phyloP scores from a whole-genome alignment of 1,140 invertebrate genomes.

The Zophobas morio region DNA sequence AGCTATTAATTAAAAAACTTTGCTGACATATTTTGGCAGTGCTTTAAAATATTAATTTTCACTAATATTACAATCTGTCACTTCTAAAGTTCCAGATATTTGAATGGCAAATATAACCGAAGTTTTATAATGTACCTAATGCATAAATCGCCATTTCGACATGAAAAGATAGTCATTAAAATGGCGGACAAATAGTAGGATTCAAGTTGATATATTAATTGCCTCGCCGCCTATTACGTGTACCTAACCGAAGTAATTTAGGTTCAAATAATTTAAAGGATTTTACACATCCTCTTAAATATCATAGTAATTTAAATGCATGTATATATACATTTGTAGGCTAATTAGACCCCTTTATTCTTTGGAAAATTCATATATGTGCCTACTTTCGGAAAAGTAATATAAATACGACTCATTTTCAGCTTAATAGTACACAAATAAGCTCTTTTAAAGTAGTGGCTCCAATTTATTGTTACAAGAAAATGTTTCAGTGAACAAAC shows the following conservation, averaged over 20 bases:
- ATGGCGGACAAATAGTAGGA: conserved; percentile 36
- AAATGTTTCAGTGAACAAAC: too few relatives aligned
- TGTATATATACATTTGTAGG: too few relatives aligned
- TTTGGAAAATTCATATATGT: neutral
- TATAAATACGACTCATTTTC: too few relatives aligned
- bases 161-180: conserved; percentile 23
- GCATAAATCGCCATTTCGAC: conserved; percentile 14
- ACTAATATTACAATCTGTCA: neutral
- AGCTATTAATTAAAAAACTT: conserved; percentile 31
- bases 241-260: conserved; percentile 35
- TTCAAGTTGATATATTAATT: conserved; percentile 32
- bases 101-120: conserved; percentile 13
- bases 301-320: neutral
- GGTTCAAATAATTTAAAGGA: conserved; percentile 23
- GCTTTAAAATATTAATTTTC: conserved; percentile 22
- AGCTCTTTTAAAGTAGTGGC: too few relatives aligned
- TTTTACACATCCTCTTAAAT: neutral
- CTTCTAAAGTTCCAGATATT: neutral
- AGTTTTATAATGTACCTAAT: conserved; percentile 16
- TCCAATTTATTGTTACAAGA: too few relatives aligned
- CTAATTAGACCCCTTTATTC: neutral
- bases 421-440: too few relatives aligned
- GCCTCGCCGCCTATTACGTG: conserved; percentile 37
- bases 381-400: too few relatives aligned
- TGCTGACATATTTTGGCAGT: conserved; percentile 3